Evolutionary conservation across 2,888 invertebrate genomes (phyloP).

Genomic region (Hybos culiciformis): DNA sequence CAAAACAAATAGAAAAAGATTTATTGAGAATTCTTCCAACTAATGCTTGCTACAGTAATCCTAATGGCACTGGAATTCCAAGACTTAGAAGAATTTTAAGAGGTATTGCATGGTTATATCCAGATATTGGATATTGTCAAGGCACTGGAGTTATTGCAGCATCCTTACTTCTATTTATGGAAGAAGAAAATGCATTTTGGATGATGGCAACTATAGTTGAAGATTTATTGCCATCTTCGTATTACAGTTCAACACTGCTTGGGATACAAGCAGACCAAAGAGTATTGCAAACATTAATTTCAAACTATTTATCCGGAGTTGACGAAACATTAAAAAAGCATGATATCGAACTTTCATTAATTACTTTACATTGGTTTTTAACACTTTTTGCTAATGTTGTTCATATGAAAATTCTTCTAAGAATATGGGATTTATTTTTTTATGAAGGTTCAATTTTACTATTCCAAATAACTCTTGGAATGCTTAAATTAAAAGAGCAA

Average conservation of each 20-base stretch:
- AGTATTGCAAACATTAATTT: constrained; percentile 83
- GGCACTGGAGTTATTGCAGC: constrained; percentile 62
- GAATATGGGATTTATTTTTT: constrained; percentile 96
- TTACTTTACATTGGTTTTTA: constrained; percentile 95
- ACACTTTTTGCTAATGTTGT: constrained; percentile 94
- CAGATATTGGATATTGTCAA: constrained; percentile 34
- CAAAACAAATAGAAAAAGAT: constrained; percentile 97
- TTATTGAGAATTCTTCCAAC: constrained; percentile 89
- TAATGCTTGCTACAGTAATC: constrained; percentile 90
- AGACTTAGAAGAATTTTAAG: constrained; percentile 77
- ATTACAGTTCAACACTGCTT: constrained; percentile 87
- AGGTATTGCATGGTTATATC: constrained; percentile 50
- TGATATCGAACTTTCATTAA: constrained; percentile 87
- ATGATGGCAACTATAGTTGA: constrained; percentile 98
- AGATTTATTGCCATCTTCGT: constrained; percentile 91
- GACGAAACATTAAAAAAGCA: constrained; percentile 85
- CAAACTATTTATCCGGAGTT: constrained; percentile 77
- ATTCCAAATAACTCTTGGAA: constrained; percentile 87
- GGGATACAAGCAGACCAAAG: constrained; percentile 91
- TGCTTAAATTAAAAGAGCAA: constrained; percentile 78
- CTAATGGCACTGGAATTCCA: constrained; percentile 85
- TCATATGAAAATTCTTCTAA: constrained; percentile 80
- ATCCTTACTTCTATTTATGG: constrained; percentile 79
- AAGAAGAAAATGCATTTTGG: constrained; percentile 99
- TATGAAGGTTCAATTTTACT: constrained; percentile 89